A percentile compares a stretch with the other conserved stretches of the same genome.
These are phyloP conservation scores for Ochotona curzoniae DNA, from an alignment of 2,113 vertebrate species.

Conservation along the genomic window DNA sequence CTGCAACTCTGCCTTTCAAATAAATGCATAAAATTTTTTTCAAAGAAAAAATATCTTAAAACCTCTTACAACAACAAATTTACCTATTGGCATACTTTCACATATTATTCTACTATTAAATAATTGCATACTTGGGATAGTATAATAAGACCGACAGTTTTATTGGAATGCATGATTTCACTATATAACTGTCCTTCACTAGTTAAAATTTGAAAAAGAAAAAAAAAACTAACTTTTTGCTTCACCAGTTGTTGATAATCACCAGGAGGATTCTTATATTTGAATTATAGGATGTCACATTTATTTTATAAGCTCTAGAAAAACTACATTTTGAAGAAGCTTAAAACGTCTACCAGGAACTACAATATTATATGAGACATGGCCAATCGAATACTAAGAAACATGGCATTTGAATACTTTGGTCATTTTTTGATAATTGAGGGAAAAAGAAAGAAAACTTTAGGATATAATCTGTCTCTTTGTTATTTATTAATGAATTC, in stretches of 20 bases:
- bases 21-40: no score
- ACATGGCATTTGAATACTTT: constrained; percentile 31
- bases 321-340: constrained; percentile 69
- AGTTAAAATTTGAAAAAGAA: neutral
- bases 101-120: neutral
- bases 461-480: neutral
- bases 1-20: no score
- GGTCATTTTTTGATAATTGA: constrained; percentile 27
- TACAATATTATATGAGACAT: constrained; percentile 65
- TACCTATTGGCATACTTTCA: neutral
- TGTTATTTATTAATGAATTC: neutral
- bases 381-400: constrained; percentile 24
- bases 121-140: neutral
- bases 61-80: neutral
- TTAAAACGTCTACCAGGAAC: constrained; percentile 55
- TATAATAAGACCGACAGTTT: neutral
- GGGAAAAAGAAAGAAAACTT: neutral
- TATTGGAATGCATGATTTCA: constrained; percentile 5
- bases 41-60: no score
- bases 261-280: constrained; percentile 45
- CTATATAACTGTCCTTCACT: neutral
- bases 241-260: constrained; percentile 43
- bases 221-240: constrained; percentile 5
- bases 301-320: constrained; percentile 69
- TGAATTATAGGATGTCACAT: constrained; percentile 54